Evolutionary conservation across 2,888 invertebrate species (phyloP), one percentile per base, ranked within the genome.

Genomic region (Phengaris alcon): DNA sequence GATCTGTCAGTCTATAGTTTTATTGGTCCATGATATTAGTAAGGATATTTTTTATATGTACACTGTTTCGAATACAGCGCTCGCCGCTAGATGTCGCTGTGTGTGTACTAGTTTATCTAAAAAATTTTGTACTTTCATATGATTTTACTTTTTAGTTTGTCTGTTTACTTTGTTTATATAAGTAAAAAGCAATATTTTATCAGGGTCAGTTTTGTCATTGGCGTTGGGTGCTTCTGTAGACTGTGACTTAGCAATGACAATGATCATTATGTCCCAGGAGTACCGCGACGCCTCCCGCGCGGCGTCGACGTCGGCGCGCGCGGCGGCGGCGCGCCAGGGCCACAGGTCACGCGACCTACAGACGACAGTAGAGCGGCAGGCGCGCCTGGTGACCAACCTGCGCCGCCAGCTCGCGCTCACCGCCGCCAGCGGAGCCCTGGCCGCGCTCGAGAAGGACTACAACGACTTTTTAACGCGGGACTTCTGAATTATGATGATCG

Each of bases 311-410:
- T 83, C 87, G 0, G 88, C 91, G 74, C 84, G 87, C 57, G 82
- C 75, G 77, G 83, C 87, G 77, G 90, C 90, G 81, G 84, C 82
- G 3, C 84, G 82, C 9, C 79, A 90, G 4, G 90, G 89, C 68
- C 70, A 82, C 2, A 84, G 86, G 76, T 80, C 84, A 6, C 86
- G 86, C 76, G 74, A 79, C 2, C 77, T 88, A 10, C 82, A 81
- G 10, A 74, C 82, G 5, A 83, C 85, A 68, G 80, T 83, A 52
- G 85, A 86, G 72, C 87, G 84, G 78, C 91, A 89, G 78, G 80
- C 79, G 22, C 82, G 85, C n/a, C 81, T 92, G 8, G 84, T 89
- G 10, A 86, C 86, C 78, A 93, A 93, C 77, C 79, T 92, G 78
- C 83, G 85, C 76, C 82, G 83, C 74, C 91, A 89, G 77, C 88